Evolutionary conservation across 2,888 invertebrate species (phyloP).

Genomic region (Eledona agricola): DNA sequence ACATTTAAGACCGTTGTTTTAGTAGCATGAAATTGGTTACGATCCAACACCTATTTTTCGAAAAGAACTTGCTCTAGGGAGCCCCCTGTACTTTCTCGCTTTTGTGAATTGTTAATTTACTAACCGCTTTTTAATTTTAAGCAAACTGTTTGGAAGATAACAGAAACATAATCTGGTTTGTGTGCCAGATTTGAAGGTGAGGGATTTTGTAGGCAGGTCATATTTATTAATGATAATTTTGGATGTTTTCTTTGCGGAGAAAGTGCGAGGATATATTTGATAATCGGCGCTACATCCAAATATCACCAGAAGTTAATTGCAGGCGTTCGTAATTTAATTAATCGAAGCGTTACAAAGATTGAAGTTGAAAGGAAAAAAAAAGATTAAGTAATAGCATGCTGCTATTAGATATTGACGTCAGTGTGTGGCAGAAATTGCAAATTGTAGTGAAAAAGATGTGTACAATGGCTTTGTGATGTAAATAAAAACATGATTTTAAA

Average conservation of each 20-base stretch:
- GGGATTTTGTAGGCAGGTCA: constrained; percentile 2
- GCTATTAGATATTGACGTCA: constrained; percentile 22
- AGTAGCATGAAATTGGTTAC: constrained; percentile 24
- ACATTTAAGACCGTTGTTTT: constrained; percentile 12
- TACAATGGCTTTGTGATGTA: constrained; percentile 15
- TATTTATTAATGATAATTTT: constrained; percentile 5
- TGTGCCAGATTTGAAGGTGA: constrained; percentile 13
- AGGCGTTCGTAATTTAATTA: constrained; percentile 9
- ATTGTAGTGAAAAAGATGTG: constrained; percentile 6
- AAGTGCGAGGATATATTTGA: too few species aligned
- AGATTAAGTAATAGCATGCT: not conserved
- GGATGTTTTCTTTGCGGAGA: too few species aligned
- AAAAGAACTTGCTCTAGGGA: constrained; percentile 15
- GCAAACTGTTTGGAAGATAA: too few species aligned
- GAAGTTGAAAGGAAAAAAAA: not conserved
- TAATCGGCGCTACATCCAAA: too few species aligned
- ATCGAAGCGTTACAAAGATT: constrained; percentile 5
- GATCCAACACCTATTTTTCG: constrained; percentile 26
- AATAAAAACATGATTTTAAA: constrained; percentile 11
- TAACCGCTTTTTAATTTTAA: too few species aligned
- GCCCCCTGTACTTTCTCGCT: constrained; percentile 17
- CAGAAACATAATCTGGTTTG: constrained; percentile 30
- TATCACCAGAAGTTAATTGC: too few species aligned
- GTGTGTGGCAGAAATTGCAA: constrained; percentile 14
- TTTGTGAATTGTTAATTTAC: too few species aligned